Evolutionary conservation across 1,140 invertebrate genomes (phyloP).

Genomic region (Drosophila tristis): DNA sequence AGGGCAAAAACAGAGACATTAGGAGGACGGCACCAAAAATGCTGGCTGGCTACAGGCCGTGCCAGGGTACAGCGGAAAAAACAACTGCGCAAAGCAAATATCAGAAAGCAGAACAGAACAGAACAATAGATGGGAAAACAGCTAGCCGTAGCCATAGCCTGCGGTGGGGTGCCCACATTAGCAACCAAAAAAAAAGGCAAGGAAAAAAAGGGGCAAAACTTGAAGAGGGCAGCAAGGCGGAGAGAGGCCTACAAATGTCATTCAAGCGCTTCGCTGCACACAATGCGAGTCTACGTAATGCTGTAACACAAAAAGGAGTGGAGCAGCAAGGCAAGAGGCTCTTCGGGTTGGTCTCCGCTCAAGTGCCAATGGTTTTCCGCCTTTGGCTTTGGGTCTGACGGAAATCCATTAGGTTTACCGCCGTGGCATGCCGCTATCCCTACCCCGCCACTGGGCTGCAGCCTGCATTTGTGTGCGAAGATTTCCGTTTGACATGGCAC

Average conservation of each 20-base stretch:
- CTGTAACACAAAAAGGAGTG: too few relatives aligned
- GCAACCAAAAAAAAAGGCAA: slow-evolving; percentile 3
- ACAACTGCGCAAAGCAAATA: slow-evolving; percentile 24
- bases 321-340: neutral
- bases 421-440: slow-evolving; percentile 25
- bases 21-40: neutral
- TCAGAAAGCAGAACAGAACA: slow-evolving; percentile 9
- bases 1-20: slow-evolving; percentile 9
- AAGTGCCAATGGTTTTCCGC: slow-evolving; percentile 73
- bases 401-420: slow-evolving; percentile 77
- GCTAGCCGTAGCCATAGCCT: slow-evolving; percentile 28
- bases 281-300: neutral
- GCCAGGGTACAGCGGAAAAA: slow-evolving; percentile 1
- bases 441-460: slow-evolving; percentile 31
- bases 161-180: slow-evolving; percentile 24
- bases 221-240: slow-evolving; percentile 3
- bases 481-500: slow-evolving; percentile 74
- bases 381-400: slow-evolving; percentile 62
- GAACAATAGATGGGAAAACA: slow-evolving; percentile 34
- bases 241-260: slow-evolving; percentile 72
- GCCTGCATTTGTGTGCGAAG: slow-evolving; percentile 69
- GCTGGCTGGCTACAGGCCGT: slow-evolving; percentile 12
- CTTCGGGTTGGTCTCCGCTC: slow-evolving; percentile 28
- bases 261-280: slow-evolving; percentile 48
- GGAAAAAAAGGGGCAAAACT: neutral